Conservation (phyloP, 2,888 invertebrate species). For the Plusia festucae region DNA sequence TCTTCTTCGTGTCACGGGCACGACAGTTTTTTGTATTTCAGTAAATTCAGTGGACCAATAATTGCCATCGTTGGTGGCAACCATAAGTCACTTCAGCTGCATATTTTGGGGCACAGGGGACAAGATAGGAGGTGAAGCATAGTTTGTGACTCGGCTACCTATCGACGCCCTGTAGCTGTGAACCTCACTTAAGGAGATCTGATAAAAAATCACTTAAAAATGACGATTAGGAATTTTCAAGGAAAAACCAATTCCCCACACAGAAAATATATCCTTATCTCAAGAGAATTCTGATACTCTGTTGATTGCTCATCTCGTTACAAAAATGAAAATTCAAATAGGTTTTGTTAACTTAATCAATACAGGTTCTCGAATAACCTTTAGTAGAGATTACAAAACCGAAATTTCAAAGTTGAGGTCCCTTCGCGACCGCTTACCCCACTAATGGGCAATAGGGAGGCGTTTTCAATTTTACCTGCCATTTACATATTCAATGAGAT, state of each 20-base stretch:
- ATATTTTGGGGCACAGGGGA: too few species aligned
- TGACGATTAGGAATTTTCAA: not conserved
- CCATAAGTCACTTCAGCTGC: too few species aligned
- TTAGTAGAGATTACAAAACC: conserved; percentile 57
- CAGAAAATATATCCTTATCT: conserved; percentile 17
- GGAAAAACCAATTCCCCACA: not conserved
- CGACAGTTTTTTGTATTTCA: too few species aligned
- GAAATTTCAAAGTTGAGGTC: conserved; percentile 47
- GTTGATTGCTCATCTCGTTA: conserved; percentile 46
- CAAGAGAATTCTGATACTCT: conserved; percentile 16
- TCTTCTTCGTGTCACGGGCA: too few species aligned
- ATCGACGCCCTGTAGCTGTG: too few species aligned
- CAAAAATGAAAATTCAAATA: conserved; percentile 56
- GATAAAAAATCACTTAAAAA: too few species aligned
- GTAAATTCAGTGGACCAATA: too few species aligned
- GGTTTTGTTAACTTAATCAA: conserved; percentile 56
- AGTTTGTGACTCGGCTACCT: too few species aligned
- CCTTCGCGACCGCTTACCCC: conserved; percentile 56
- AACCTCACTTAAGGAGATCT: too few species aligned
- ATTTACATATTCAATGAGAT: conserved; percentile 82
- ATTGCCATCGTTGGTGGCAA: too few species aligned
- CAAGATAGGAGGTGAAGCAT: too few species aligned
- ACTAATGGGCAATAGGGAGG: conserved; percentile 68
- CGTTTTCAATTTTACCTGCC: conserved; percentile 82
- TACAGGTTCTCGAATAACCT: conserved; percentile 51